Conservation (phyloP, 1,140 invertebrate species). For the Parasteatoda tepidariorum region DNA sequence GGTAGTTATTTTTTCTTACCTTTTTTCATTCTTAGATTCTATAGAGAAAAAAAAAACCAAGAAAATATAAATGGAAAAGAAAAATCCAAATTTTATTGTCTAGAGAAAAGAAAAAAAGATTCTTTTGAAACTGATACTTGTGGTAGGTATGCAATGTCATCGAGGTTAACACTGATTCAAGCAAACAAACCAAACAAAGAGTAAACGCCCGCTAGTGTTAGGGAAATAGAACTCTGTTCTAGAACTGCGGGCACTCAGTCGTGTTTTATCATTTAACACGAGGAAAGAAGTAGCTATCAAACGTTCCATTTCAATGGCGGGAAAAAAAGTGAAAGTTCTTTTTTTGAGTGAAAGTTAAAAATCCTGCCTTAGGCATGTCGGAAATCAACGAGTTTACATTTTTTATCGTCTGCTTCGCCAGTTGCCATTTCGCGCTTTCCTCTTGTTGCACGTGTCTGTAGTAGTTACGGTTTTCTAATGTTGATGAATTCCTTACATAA, state of each 20-base stretch:
- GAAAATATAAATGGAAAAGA: background rate
- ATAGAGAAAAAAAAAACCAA: background rate
- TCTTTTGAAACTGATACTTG: background rate
- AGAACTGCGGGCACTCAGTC: constrained; percentile 44
- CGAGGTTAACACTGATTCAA: constrained; percentile 14
- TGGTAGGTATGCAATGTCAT: background rate
- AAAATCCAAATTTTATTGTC: background rate
- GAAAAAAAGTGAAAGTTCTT: constrained; percentile 30
- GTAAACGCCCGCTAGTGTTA: constrained; percentile 33
- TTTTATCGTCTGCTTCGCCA: constrained; percentile 24
- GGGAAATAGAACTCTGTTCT: constrained; percentile 44
- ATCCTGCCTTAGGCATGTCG: constrained; percentile 15
- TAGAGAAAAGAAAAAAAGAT: background rate
- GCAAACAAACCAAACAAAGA: constrained; percentile 3
- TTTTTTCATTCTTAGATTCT: background rate
- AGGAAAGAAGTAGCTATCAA: constrained; percentile 10
- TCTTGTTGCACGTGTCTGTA: constrained; percentile 4
- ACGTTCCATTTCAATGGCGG: background rate
- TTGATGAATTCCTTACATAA: background rate
- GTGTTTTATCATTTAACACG: background rate
- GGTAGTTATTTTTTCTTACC: too few relatives aligned
- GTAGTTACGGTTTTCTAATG: background rate
- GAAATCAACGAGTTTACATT: constrained; percentile 28
- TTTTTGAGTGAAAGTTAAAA: constrained; percentile 38
- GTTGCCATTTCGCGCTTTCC: constrained; percentile 7